phyloP scores from a whole-genome alignment of 53 echinoderm and acorn worm species.

The Echinometra lucunter region DNA sequence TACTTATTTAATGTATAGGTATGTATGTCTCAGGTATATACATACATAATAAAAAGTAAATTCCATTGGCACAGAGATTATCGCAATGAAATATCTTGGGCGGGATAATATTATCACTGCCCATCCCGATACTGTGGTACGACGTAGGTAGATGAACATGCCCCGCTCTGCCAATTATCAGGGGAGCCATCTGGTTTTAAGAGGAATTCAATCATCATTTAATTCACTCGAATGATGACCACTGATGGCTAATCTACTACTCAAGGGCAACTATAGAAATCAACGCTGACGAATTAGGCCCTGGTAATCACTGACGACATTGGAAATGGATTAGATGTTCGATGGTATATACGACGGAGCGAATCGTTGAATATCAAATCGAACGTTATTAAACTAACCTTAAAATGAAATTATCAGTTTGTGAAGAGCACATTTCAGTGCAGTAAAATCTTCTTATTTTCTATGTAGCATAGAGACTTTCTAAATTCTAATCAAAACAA shows the following conservation, averaged over 20 bases:
- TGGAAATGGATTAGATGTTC: not conserved
- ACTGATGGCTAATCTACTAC: not conserved
- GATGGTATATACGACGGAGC: too few relatives aligned
- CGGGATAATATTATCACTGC: not conserved
- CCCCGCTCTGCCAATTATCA: not conserved
- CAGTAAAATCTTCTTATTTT: too few relatives aligned
- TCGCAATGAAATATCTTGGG: not conserved
- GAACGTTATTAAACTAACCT: slow-evolving; percentile 4
- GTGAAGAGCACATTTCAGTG: too few relatives aligned
- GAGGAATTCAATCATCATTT: slow-evolving; percentile 13
- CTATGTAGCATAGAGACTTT: too few relatives aligned
- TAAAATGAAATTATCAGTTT: not conserved
- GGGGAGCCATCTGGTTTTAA: not conserved
- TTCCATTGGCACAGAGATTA: not conserved
- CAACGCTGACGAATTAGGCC: not conserved
- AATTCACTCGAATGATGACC: slow-evolving; percentile 15
- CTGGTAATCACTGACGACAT: not conserved
- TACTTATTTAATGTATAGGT: too few relatives aligned
- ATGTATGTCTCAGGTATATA: too few relatives aligned
- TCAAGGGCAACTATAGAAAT: slow-evolving; percentile 14
- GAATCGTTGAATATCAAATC: not conserved
- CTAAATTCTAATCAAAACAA: too few relatives aligned
- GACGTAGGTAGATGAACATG: not conserved
- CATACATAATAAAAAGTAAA: not conserved
- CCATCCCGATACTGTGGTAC: not conserved